Evolutionary conservation across 2,797 vertebrate genomes (phyloP), one percentile per base, ranked within the genome.

Genomic region (Odontamblyopus rebecca): DNA sequence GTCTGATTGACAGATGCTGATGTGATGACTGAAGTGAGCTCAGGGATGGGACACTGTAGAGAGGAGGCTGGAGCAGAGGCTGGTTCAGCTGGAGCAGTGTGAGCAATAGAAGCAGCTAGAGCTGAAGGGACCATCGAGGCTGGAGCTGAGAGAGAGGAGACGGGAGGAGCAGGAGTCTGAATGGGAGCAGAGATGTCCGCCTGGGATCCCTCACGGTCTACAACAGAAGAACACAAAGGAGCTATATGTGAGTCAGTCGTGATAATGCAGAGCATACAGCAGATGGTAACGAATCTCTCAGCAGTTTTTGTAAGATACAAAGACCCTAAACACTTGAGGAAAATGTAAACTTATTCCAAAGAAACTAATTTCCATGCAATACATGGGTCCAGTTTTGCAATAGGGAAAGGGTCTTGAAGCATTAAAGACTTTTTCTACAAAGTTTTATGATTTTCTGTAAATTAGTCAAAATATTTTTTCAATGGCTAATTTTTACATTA

Each of bases 181-280:
- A 74, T 84, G 16, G 85, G 74, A 56, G 85, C 71, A 73, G 89
- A 88, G 68, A 89, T 85, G 62, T 94, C 93, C 62, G 73, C 86
- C 74, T 93, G 92, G 44, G 86, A 88, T 88, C 75, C 87, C 81
- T 93, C 92, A 80, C 82, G 84, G 76, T 93, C 94, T 93, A 80
- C 35, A 80, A 77, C 89, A 88, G 67, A 91, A 61, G 63, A 75
- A 81, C 11, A 82, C 48, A 68, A 1, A 2, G 5, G 69, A 83
- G 35, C 11, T 26, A 6, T 5, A 48, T 15, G 23, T 23, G n/a
- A 41, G 38, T 29, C 5, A 27, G 38, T 65, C 2, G 4, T 51
- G 15, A 29, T 66, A 51, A 50, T 15, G 15, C 44, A 48, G 44
- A 66, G 44, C 26, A 48, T 27, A 11, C 23, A 27, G 16, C 9